Percentiles rank a stretch among this genome's conserved stretches.
Evolutionary conservation across 2,888 invertebrate species (phyloP).

Genomic region (Pollenia amentaria): DNA sequence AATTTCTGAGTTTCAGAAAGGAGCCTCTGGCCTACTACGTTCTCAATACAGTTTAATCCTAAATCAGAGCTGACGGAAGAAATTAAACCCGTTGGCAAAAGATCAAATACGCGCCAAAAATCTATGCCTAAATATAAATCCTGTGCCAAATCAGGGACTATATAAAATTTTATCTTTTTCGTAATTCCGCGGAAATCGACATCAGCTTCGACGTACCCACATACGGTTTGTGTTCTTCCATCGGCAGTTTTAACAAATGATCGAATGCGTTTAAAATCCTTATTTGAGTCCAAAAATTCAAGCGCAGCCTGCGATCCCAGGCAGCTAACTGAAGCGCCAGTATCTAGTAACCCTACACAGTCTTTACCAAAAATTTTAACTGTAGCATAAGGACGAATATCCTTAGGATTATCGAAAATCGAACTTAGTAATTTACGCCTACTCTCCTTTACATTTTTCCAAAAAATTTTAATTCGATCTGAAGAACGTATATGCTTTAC

Average conservation of each 20-base stretch:
- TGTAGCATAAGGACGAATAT: not conserved
- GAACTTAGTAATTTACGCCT: too few species aligned
- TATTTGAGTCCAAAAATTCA: not conserved
- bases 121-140: constrained; percentile 25
- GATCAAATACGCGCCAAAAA: constrained; percentile 15
- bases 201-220: not conserved
- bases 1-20: not conserved
- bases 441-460: too few species aligned
- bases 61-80: not conserved
- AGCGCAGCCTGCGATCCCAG: not conserved
- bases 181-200: not conserved
- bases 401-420: too few species aligned
- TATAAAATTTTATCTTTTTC: not conserved
- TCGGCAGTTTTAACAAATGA: not conserved
- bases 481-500: too few species aligned
- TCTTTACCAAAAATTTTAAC: not conserved
- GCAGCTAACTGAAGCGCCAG: not conserved
- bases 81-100: constrained; percentile 3
- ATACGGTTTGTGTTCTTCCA: not conserved
- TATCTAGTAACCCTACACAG: not conserved
- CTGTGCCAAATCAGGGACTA: not conserved
- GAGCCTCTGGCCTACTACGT: not conserved
- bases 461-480: too few species aligned
- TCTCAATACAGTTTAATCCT: not conserved
- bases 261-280: too few species aligned